Base-by-base conservation (phyloP, 2,797 vertebrate species). In the Premnoplex brunnescens region DNA sequence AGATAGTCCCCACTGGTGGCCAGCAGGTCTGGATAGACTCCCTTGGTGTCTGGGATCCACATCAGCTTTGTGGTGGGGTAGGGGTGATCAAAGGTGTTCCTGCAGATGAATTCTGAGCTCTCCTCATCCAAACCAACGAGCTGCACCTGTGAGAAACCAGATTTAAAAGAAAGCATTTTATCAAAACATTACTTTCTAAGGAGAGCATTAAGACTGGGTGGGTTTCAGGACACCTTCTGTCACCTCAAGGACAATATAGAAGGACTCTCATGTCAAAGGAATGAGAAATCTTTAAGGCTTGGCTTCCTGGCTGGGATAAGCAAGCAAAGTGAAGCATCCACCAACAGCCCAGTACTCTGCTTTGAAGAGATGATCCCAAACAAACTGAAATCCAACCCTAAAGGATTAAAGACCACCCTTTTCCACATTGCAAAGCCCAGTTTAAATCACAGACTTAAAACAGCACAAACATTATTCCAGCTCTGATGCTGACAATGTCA, bases 11-110 rank as follows among this genome's bases (percentile, higher is more conserved):
- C 99, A 6, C 99, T 99, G 71, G 99, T 99, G 26, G 99, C 99
- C 96, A 99, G 85, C 64, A 99, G 98, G 97, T 99, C 99, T 46
- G 99, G 99, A 92, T 99, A 99, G 15, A 99, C 99, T 10, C 99
- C 99, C 95, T 99, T 99, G 52, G 99, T 99, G 97, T 99, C 99
- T 11, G 99, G 99, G 89, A 99, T 99, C 99, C 99, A 99, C 99
- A 99, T 99, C 89, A 99, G 99, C 97, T 99, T 99, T 75, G 99
- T 99, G 89, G 99, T 99, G 81, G 99, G 99, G 90, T 99, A 99
- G 0, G 99, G 99, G 80, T 99, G 99, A 95, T 99, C 99, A 92
- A 99, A 99, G 2, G 99, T 99, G 97, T 99, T 99, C 96, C 99
- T 98, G 98, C 99, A 99, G 85, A 99, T 99, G 82, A 99, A 99